Conservation (phyloP, 2,113 vertebrate genomes). For the Scortum barcoo region DNA sequence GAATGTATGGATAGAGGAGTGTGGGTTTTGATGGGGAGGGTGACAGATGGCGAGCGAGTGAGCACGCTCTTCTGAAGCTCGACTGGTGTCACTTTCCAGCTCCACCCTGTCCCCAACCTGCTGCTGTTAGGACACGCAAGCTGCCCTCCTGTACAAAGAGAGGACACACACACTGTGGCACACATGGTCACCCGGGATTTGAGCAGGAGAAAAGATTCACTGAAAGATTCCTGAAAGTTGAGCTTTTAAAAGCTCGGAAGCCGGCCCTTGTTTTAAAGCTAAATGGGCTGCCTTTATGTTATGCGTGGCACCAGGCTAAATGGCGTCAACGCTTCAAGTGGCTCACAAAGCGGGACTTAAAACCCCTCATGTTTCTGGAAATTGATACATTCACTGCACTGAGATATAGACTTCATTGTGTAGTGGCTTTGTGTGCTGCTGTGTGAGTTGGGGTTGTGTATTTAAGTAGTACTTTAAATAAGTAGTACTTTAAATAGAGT, state of each 20-base stretch:
- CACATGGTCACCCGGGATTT: constrained; percentile 73
- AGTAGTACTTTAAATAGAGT: constrained; percentile 2
- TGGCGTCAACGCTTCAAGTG: constrained; percentile 75
- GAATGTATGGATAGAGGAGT: constrained; percentile 13
- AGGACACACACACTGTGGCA: constrained; percentile 51
- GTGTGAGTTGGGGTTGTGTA: constrained; percentile 14
- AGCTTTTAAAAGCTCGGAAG: constrained; percentile 85
- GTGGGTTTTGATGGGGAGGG: constrained; percentile 30
- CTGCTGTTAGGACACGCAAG: constrained; percentile 77
- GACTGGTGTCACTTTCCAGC: constrained; percentile 82
- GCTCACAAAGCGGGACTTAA: constrained; percentile 70
- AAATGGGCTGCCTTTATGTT: constrained; percentile 77
- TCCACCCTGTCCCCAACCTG: constrained; percentile 79
- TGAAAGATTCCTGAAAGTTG: constrained; percentile 85
- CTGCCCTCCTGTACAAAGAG: constrained; percentile 71
- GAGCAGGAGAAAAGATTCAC: constrained; percentile 82
- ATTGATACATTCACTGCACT: constrained; percentile 47
- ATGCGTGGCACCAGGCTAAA: constrained; percentile 70
- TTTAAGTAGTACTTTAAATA: constrained; percentile 22
- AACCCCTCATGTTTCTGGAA: constrained; percentile 63
- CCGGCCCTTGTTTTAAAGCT: constrained; percentile 75
- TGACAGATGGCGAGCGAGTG: constrained; percentile 83
- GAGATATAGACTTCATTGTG: constrained; percentile 50
- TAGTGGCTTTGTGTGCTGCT: constrained; percentile 28
- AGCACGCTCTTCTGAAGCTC: constrained; percentile 73